Evolutionary conservation across 1,140 invertebrate species (phyloP).

Genomic region (Platorchestia sp.): DNA sequence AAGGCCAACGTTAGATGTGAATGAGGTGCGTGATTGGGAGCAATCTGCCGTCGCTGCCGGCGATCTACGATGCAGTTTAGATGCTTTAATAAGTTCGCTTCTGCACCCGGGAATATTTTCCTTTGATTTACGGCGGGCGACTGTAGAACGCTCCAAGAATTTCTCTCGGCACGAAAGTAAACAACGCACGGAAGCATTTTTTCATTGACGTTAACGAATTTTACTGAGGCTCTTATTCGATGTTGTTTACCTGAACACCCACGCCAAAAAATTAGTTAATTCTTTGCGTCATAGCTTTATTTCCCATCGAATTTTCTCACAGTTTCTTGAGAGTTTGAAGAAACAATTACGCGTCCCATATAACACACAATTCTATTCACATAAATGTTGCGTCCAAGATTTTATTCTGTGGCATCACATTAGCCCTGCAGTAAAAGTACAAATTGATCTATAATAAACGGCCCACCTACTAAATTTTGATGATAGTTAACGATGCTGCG

Average conservation of each 20-base stretch:
- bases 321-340: not conserved
- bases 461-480: too few relatives aligned
- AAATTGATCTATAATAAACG: too few relatives aligned
- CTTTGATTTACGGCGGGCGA: not conserved
- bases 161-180: not conserved
- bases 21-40: not conserved
- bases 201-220: not conserved
- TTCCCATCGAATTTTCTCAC: not conserved
- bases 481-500: too few relatives aligned
- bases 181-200: not conserved
- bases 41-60: not conserved
- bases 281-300: not conserved
- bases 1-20: not conserved
- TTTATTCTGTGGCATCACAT: too few relatives aligned
- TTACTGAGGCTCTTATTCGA: not conserved
- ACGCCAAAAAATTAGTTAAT: not conserved
- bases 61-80: not conserved
- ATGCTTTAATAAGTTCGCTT: not conserved
- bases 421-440: too few relatives aligned
- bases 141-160: not conserved
- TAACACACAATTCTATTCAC: too few relatives aligned
- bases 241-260: too few relatives aligned
- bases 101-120: not conserved
- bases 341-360: not conserved
- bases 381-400: too few relatives aligned